phyloP scores from a whole-genome alignment of 2,888 invertebrate genomes.

The Brenthis daphne region DNA sequence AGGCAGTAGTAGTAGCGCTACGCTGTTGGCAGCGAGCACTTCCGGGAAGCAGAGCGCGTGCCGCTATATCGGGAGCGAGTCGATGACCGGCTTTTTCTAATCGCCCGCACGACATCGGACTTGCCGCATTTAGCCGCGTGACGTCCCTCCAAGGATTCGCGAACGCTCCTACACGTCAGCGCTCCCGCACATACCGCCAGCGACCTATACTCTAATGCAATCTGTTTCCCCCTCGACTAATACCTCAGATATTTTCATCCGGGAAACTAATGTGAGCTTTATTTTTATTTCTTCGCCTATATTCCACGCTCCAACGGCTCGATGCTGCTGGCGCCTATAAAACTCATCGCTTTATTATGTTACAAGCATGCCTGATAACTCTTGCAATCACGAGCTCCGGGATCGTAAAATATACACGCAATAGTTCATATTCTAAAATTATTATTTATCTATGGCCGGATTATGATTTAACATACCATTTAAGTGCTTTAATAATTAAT shows the following conservation, averaged over 20 bases:
- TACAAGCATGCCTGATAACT: background rate
- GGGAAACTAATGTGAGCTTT: constrained; percentile 9
- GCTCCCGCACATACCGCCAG: constrained; percentile 1
- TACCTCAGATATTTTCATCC: constrained; percentile 22
- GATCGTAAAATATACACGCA: background rate
- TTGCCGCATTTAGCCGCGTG: constrained; percentile 35
- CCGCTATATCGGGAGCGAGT: constrained; percentile 44
- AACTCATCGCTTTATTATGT: background rate
- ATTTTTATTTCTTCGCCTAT: constrained; percentile 12
- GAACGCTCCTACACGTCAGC: constrained; percentile 1
- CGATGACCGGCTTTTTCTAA: constrained; percentile 51
- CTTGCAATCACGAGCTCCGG: background rate
- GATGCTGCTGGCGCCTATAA: constrained; percentile 11
- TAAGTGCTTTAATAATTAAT: too few species aligned
- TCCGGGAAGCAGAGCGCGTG: constrained; percentile 39
- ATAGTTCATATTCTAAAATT: too few species aligned
- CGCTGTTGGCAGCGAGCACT: constrained; percentile 26
- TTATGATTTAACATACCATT: too few species aligned
- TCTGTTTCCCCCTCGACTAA: constrained; percentile 24
- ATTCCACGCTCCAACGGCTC: background rate
- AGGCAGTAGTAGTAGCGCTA: constrained; percentile 18
- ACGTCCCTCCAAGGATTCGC: constrained; percentile 34
- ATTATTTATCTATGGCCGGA: too few species aligned
- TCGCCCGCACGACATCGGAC: constrained; percentile 23
- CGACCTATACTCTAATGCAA: constrained; percentile 17